Base-by-base conservation (phyloP, 2,888 invertebrate genomes). In the Alentia gelatinosa region DNA sequence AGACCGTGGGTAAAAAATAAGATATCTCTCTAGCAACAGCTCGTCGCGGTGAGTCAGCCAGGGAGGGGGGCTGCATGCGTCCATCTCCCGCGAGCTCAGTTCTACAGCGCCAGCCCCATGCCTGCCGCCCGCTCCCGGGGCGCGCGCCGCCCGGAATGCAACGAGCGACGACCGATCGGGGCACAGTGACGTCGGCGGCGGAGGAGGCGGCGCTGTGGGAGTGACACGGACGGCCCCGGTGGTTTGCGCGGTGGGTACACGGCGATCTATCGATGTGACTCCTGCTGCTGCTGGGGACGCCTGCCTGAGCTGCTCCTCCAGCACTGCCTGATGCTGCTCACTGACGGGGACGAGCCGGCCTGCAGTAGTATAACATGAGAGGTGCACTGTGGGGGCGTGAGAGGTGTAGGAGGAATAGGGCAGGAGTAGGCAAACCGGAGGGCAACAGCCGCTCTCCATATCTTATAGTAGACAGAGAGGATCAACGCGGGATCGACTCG, bases 181-280 rank as follows among this genome's bases (percentile, higher is more conserved):
- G n/a, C 68, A 15, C 68, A 3, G 79, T 35, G 37, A 0, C 35
- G 37, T 5, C 79, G 79, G 12, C 37, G 79, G 79, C n/a, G 79
- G 37, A 23, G 23, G 39, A 15, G 35, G 35, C 15, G 79, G 79
- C 35, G 4, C 37, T 19, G 79, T 12, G 15, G 15, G 15, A 26
- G 26, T 9, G 63, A 63, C 19, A n/a, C 19, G 63, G n/a, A 5
- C 5, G 23, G n/a, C 63, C 5, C 19, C 5, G 63, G 15, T 63
- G 63, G 63, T 5, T 63, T 12, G 63, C 5, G 79, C 5, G 79
- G 79, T 19, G 39, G 79, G 79, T 15, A 39, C n/a, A 39, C 68
- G 26, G 79, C 39, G 39, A 1, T 79, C 79, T 79, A 79, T 79
- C 79, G 79, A 79, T 79, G 39, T 79, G 79, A 79, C 79, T 79